A percentile compares a stretch with the other conserved stretches of the same genome.
phyloP scores from a whole-genome alignment of 2,888 invertebrate genomes.

The Apamea epomidion region DNA sequence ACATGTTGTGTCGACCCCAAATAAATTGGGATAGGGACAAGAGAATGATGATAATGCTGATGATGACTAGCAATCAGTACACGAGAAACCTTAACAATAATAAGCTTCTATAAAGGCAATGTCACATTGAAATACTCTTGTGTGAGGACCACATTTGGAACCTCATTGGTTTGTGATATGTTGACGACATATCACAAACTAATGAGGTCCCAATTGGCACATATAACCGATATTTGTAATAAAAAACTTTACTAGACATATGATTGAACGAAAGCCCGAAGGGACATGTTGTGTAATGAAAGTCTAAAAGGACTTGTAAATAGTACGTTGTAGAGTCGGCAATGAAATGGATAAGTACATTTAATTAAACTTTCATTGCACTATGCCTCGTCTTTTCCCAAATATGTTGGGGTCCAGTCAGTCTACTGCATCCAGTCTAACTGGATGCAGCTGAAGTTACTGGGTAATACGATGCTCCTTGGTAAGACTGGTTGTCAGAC shows the following conservation, averaged over 20 bases:
- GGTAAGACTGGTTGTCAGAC: not conserved
- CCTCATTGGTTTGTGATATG: no score
- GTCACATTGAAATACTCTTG: not conserved
- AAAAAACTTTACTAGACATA: slow-evolving; percentile 24
- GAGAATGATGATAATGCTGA: not conserved
- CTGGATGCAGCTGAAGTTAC: not conserved
- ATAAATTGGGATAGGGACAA: not conserved
- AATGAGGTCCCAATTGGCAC: slow-evolving; percentile 26
- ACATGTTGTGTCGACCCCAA: not conserved
- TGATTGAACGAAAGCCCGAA: slow-evolving; percentile 24
- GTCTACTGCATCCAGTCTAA: not conserved
- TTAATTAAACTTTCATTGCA: not conserved
- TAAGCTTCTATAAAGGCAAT: not conserved
- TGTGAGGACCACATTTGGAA: no score
- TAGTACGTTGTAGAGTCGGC: not conserved
- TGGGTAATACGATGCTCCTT: not conserved
- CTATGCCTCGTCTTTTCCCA: not conserved
- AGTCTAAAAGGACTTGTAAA: not conserved
- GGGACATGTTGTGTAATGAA: not conserved
- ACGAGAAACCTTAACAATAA: not conserved
- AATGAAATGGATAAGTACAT: not conserved
- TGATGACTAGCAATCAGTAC: not conserved
- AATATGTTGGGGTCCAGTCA: not conserved
- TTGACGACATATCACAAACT: slow-evolving; percentile 3
- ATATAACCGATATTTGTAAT: slow-evolving; percentile 23